Conservation (phyloP, 2,888 invertebrate species). For the Ditula angustiorana region DNA sequence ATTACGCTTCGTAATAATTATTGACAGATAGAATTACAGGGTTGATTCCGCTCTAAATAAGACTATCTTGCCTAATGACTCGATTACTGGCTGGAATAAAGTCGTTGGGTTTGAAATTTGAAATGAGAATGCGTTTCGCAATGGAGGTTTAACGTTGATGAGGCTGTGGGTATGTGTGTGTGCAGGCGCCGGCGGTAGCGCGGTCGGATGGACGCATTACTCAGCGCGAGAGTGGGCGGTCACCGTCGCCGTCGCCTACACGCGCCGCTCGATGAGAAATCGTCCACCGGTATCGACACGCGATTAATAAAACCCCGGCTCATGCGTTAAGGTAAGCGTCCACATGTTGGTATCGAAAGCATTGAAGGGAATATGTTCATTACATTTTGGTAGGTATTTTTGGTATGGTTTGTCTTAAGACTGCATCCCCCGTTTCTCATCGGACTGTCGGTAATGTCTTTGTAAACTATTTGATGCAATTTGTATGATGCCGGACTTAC, state of each 20-base stretch:
- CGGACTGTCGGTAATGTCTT: not conserved
- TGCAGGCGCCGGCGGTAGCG: constrained; percentile 37
- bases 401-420: not conserved
- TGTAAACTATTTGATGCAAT: not conserved
- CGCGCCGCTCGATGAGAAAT: constrained; percentile 56
- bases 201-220: constrained; percentile 33
- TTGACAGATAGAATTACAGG: constrained; percentile 70
- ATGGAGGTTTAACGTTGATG: constrained; percentile 34
- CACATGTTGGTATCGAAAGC: not conserved
- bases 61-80: constrained; percentile 57
- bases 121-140: constrained; percentile 44
- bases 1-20: constrained; percentile 76
- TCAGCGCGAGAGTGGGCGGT: constrained; percentile 59
- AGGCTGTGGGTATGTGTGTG: constrained; percentile 27
- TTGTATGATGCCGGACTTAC: not conserved
- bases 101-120: constrained; percentile 20
- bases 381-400: not conserved
- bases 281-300: constrained; percentile 56
- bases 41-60: constrained; percentile 57
- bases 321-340: constrained; percentile 41
- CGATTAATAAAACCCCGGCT: constrained; percentile 50
- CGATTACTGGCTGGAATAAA: constrained; percentile 26
- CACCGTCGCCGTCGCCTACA: constrained; percentile 51
- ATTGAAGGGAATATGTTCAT: not conserved
- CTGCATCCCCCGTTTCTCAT: not conserved